Evolutionary conservation across 1,140 invertebrate genomes (phyloP).

Genomic region (Megalopta genalis): DNA sequence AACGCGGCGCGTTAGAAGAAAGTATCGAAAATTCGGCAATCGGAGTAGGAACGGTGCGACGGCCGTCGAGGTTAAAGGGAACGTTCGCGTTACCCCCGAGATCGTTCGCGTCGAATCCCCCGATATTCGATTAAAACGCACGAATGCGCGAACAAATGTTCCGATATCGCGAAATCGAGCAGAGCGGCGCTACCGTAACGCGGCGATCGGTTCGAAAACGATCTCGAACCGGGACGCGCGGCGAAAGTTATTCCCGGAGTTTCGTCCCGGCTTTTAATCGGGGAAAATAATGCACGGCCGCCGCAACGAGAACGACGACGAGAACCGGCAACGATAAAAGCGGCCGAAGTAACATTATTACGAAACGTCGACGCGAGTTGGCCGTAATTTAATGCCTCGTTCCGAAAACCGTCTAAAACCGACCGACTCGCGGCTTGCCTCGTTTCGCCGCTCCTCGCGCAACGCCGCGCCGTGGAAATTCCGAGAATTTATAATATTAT

Average conservation of each 20-base stretch:
- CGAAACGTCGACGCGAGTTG: slow-evolving; percentile 19
- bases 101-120: too few species aligned
- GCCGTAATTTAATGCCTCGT: slow-evolving; percentile 32
- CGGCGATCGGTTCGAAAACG: background rate
- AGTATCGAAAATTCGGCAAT: too few species aligned
- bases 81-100: too few species aligned
- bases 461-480: background rate
- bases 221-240: background rate
- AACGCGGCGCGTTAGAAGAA: too few species aligned
- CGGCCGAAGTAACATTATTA: slow-evolving; percentile 29
- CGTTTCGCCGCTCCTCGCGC: too few species aligned
- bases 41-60: too few species aligned
- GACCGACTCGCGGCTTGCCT: background rate
- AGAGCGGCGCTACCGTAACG: background rate
- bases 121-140: too few species aligned
- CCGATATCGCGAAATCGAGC: background rate
- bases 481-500: slow-evolving; percentile 33
- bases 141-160: too few species aligned
- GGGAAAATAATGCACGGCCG: slow-evolving; percentile 6
- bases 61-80: too few species aligned
- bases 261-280: background rate
- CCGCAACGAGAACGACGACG: background rate
- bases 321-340: slow-evolving; percentile 6
- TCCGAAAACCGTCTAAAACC: slow-evolving; percentile 10
- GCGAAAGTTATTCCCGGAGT: background rate